Base-by-base conservation (phyloP, 2,113 vertebrate species). In the Catharus fuscescens region DNA sequence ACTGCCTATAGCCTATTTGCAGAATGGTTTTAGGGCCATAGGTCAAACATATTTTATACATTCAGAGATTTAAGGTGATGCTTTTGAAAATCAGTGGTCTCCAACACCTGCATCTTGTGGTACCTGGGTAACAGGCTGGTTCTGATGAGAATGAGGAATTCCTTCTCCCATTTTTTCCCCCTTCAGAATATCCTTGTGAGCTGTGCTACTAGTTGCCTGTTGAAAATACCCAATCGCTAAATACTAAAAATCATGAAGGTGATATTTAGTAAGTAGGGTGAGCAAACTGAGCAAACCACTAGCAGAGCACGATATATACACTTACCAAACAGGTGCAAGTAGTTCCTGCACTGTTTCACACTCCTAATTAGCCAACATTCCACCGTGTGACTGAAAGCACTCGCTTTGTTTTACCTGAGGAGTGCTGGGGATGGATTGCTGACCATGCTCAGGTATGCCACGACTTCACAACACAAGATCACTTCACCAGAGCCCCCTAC, bases 361-460 rank as follows among this genome's bases (percentile, higher is more conserved):
- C 24, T 92, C 71, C 45, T 74, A 76, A 92, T 69, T 25, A 93
- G 72, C 36, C 21, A 86, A 54, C 79, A 57, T n/a, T 24, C 44
- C 65, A 69, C 73, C 26, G 36, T 15, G n/a, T 74, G 81, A 86
- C 47, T 56, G 52, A 48, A 76, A 91, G 77, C 76, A 66, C 40
- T 91, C 87, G 36, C 38, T 42, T 47, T 52, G 25, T 81, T 90
- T 80, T 90, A 85, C 71, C 92, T 91, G 77, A 92, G 80, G 78
- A 79, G 89, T 42, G 67, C 29, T 48, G 26, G 36, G 60, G 56
- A 92, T 86, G 74, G 80, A 34, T 88, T 84, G 90, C 57, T 47
- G 52, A 91, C 84, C 32, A 2, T 36, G 34, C 80, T 87, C 61
- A 87, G 64, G 45, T 60, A 70, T 6, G 44, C 47, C 62, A 42